A percentile compares a stretch with the other conserved stretches of the same genome.
phyloP scores from a whole-genome alignment of 1,140 invertebrate species.

The Zaprionus taronus region DNA sequence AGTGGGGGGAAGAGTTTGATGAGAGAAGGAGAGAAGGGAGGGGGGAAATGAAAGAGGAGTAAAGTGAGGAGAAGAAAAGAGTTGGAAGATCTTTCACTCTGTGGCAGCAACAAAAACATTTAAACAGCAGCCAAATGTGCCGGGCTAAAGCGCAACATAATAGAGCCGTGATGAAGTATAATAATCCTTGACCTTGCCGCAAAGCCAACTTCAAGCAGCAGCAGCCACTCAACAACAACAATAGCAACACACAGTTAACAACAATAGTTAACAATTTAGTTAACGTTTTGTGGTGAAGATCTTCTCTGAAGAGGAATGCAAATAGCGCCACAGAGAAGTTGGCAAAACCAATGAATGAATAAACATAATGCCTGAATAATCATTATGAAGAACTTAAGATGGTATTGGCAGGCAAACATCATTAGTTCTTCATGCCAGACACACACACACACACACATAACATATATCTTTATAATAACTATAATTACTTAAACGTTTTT shows the following conservation, averaged over 20 bases:
- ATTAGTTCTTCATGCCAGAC: constrained; percentile 21
- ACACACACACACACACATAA: background rate
- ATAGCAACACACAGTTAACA: constrained; percentile 45
- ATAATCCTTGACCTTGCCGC: constrained; percentile 80
- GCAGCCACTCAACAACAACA: constrained; percentile 38
- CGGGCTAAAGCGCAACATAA: constrained; percentile 54
- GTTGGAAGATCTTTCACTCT: constrained; percentile 55
- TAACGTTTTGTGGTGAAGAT: constrained; percentile 35
- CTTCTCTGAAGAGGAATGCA: background rate
- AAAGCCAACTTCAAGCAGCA: constrained; percentile 58
- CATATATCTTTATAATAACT: constrained; percentile 11
- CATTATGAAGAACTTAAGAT: background rate
- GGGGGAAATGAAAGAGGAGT: background rate
- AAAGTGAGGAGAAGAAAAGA: background rate
- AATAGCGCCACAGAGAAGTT: background rate
- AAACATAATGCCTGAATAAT: background rate
- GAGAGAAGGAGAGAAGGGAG: constrained; percentile 22
- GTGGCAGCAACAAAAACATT: constrained; percentile 69
- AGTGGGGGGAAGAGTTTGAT: constrained; percentile 26
- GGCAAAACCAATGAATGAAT: constrained; percentile 1
- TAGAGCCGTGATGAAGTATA: constrained; percentile 81
- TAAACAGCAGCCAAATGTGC: constrained; percentile 68
- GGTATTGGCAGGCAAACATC: constrained; percentile 7
- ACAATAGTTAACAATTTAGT: constrained; percentile 50
- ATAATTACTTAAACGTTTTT: constrained; percentile 38